Conservation (phyloP, 2,113 vertebrate genomes). For the Balaeniceps rex region DNA sequence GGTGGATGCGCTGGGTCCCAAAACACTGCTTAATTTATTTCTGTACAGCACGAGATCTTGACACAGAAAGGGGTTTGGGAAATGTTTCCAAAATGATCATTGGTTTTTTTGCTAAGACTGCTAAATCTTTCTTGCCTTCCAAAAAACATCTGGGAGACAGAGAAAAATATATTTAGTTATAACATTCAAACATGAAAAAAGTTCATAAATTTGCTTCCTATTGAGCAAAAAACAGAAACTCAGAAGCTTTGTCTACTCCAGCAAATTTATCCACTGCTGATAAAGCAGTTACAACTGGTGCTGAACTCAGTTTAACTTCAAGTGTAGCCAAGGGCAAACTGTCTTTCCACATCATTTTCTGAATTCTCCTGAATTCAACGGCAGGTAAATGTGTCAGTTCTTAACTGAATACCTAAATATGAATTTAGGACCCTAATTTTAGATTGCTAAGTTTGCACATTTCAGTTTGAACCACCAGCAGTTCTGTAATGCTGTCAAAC, state of each 20-base stretch:
- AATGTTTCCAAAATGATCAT: conserved; percentile 13
- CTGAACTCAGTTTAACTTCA: conserved; percentile 43
- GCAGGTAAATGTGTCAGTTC: neutral
- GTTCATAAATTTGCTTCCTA: conserved; percentile 48
- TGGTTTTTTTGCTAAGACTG: conserved; percentile 30
- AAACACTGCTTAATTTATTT: conserved; percentile 14
- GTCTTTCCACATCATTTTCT: neutral
- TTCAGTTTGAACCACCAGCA: neutral
- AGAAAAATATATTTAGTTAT: conserved; percentile 28
- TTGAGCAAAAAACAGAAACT: conserved; percentile 11
- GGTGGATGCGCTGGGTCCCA: neutral
- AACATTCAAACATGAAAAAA: conserved; percentile 23
- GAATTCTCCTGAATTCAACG: neutral
- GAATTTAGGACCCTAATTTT: neutral
- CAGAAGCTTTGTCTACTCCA: conserved; percentile 58
- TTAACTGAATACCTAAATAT: neutral
- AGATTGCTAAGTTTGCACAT: neutral
- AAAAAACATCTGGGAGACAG: conserved; percentile 54
- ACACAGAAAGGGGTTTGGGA: neutral
- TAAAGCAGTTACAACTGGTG: conserved; percentile 34
- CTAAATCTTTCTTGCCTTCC: conserved; percentile 29
- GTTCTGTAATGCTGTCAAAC: neutral
- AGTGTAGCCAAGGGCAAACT: conserved; percentile 39
- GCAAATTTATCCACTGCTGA: conserved; percentile 58
- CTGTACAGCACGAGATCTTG: neutral